A percentile compares a stretch with the other conserved stretches of the same genome.
Evolutionary conservation across 2,888 invertebrate species (phyloP).

Genomic region (Norana najaformis): DNA sequence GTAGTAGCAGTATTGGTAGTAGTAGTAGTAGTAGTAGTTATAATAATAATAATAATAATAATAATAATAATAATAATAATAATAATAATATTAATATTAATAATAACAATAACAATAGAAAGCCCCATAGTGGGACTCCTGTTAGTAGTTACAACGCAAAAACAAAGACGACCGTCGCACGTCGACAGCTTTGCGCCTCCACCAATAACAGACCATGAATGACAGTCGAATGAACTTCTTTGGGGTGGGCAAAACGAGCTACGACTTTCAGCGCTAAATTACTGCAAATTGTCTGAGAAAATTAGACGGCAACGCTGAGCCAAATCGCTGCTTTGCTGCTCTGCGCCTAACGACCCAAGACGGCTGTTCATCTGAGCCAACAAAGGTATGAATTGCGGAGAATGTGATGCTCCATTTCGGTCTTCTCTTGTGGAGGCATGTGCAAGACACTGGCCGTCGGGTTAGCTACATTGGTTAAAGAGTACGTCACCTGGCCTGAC

Average conservation of each 20-base stretch:
- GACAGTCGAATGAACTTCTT: neutral
- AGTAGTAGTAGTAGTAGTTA: too few species aligned
- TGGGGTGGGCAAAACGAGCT: neutral
- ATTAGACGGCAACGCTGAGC: neutral
- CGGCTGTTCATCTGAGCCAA: neutral
- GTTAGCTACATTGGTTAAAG: too few species aligned
- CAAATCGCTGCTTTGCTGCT: neutral
- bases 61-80: too few species aligned
- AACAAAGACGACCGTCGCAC: neutral
- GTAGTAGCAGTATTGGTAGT: too few species aligned
- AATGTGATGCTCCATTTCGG: neutral
- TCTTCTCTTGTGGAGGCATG: too few species aligned
- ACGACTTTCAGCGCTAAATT: neutral
- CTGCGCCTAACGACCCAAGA: neutral
- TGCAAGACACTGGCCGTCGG: too few species aligned
- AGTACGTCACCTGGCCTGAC: too few species aligned
- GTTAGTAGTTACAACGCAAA: neutral
- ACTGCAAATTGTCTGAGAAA: neutral
- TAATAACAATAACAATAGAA: too few species aligned
- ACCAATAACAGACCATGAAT: too few species aligned
- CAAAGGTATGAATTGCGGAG: neutral
- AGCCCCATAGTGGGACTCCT: neutral
- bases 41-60: too few species aligned
- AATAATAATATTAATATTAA: too few species aligned
- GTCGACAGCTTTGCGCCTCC: neutral